phyloP scores from a whole-genome alignment of 2,888 invertebrate genomes.

The Sarcophaga subvicina region DNA sequence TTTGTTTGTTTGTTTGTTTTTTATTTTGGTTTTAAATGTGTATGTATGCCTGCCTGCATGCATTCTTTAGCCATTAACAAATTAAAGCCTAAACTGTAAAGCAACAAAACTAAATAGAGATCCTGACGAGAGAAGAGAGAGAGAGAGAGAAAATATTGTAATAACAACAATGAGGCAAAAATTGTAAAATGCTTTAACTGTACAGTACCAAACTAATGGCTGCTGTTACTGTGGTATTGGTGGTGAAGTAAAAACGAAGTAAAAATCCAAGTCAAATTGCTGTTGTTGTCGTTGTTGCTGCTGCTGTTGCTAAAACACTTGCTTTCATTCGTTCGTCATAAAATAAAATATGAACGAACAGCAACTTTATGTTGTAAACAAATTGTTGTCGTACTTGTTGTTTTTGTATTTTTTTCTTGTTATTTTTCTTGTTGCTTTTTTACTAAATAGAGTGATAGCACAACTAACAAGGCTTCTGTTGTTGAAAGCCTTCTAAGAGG shows the following conservation, averaged over 20 bases:
- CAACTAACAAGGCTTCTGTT: too few species aligned
- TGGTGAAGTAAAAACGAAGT: not conserved
- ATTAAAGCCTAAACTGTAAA: slow-evolving; percentile 63
- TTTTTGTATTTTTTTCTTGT: not conserved
- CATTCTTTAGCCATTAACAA: slow-evolving; percentile 62
- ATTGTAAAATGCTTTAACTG: not conserved
- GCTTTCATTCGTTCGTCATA: not conserved
- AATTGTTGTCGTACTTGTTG: slow-evolving; percentile 1
- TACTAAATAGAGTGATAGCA: too few species aligned
- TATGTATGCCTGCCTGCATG: too few species aligned
- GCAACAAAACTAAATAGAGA: slow-evolving; percentile 20
- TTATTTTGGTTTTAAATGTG: not conserved
- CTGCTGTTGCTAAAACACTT: slow-evolving; percentile 37
- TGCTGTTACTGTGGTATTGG: not conserved
- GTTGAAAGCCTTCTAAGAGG: too few species aligned
- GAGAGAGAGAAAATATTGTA: not conserved
- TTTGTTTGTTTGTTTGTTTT: not conserved
- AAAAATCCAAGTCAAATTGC: not conserved
- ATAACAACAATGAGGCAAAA: not conserved
- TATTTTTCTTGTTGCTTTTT: too few species aligned
- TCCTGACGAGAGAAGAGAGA: not conserved
- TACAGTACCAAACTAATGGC: not conserved
- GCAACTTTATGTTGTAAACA: slow-evolving; percentile 27
- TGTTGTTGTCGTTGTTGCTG: not conserved
- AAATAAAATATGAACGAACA: slow-evolving; percentile 38